Evolutionary conservation across 2,113 vertebrate genomes (phyloP).

Genomic region (Proterorhinus semilunaris): DNA sequence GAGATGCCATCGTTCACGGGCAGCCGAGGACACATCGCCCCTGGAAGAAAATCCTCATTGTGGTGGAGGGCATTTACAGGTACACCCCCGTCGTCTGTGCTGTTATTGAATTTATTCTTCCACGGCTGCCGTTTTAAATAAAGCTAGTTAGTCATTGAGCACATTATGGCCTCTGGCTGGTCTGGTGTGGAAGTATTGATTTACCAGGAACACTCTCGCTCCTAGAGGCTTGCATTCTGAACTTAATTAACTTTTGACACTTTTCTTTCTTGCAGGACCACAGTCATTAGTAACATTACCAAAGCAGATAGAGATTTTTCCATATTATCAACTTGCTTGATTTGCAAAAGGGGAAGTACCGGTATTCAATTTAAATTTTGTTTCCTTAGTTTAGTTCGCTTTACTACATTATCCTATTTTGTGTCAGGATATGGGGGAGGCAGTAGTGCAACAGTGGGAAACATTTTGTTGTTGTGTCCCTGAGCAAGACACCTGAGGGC

Average conservation of each 20-base stretch:
- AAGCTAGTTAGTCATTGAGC: background rate
- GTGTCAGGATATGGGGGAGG: too few species aligned
- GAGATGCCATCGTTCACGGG: conserved; percentile 93
- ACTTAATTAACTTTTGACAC: too few species aligned
- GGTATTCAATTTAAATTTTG: too few species aligned
- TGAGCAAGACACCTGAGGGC: too few species aligned
- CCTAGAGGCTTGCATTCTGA: background rate
- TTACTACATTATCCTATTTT: too few species aligned
- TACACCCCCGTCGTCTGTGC: conserved; percentile 50
- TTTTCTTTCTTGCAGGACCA: conserved; percentile 7
- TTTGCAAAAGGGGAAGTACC: background rate
- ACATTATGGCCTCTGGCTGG: background rate
- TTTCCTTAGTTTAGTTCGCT: too few species aligned
- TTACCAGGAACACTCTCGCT: background rate
- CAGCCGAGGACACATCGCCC: conserved; percentile 93
- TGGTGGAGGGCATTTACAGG: conserved; percentile 98
- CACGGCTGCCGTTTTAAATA: background rate
- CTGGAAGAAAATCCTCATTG: conserved; percentile 98
- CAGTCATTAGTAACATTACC: conserved; percentile 7
- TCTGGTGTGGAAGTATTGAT: background rate
- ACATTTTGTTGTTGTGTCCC: too few species aligned
- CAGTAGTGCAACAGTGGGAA: too few species aligned
- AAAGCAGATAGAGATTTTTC: conserved; percentile 6
- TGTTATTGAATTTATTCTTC: background rate
- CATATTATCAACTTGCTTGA: background rate